These are phyloP conservation scores for Leuctra nigra DNA, from an alignment of 2,888 invertebrate species.

Conservation along the genomic window DNA sequence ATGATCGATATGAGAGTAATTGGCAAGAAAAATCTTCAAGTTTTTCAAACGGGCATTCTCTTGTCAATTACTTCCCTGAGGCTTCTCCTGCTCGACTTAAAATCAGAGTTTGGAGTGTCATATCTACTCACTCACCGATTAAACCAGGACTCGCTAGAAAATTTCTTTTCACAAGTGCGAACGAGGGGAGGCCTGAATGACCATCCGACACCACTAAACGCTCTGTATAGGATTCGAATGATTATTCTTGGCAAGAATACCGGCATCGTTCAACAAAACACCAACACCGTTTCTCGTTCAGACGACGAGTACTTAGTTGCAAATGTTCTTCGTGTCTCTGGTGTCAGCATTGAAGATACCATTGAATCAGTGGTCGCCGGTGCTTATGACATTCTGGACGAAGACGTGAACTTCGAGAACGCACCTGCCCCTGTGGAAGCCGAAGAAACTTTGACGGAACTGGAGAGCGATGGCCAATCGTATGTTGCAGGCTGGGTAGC, in stretches of 20 bases:
- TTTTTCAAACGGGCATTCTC: conserved; percentile 30
- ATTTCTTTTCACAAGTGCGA: conserved; percentile 29
- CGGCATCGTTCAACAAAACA: conserved; percentile 20
- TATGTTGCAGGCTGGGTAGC: conserved; percentile 29
- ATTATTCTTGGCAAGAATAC: conserved; percentile 31
- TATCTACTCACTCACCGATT: conserved; percentile 30
- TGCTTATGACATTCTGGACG: background rate
- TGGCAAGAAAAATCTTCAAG: conserved; percentile 28
- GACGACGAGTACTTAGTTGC: conserved; percentile 24
- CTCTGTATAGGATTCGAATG: conserved; percentile 28
- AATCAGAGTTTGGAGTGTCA: conserved; percentile 19
- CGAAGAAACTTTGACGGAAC: conserved; percentile 3
- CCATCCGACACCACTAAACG: conserved; percentile 31
- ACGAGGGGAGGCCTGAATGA: conserved; percentile 30
- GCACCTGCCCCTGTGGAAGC: background rate
- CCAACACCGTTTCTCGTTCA: conserved; percentile 6
- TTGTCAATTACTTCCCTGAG: conserved; percentile 28
- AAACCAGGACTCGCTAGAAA: conserved; percentile 31
- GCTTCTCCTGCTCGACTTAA: conserved; percentile 23
- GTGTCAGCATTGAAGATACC: conserved; percentile 12
- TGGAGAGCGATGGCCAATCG: conserved; percentile 19
- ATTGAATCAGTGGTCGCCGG: conserved; percentile 15
- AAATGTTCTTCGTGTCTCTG: too few species aligned
- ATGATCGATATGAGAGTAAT: conserved; percentile 28
- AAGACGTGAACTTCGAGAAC: background rate